A percentile compares a stretch with the other conserved stretches of the same genome.
Conservation (phyloP, 2,888 invertebrate genomes). For the Agrotis segetum region DNA sequence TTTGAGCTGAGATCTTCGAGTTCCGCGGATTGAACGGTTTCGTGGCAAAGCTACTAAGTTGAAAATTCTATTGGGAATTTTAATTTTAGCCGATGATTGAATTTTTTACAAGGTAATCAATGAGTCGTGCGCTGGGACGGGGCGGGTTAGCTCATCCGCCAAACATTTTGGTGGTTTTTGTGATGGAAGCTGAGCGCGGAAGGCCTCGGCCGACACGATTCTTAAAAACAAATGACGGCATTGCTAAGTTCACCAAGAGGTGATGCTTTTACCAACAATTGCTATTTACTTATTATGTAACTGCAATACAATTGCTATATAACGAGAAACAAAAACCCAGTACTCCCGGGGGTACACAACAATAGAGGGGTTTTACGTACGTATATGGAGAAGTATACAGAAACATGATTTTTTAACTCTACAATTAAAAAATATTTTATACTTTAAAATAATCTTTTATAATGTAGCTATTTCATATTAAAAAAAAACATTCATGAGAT, state of each 20-base stretch:
- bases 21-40: conserved; percentile 62
- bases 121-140: conserved; percentile 88
- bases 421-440: no score
- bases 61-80: conserved; percentile 79
- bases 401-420: no score
- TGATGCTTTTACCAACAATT: conserved; percentile 62
- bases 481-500: no score
- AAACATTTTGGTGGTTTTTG: conserved; percentile 89
- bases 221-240: conserved; percentile 85
- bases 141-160: conserved; percentile 89
- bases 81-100: conserved; percentile 87
- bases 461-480: no score
- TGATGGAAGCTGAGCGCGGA: conserved; percentile 81
- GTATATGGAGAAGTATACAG: no score
- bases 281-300: conserved; percentile 5
- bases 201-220: conserved; percentile 88
- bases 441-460: no score
- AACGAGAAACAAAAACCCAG: no score
- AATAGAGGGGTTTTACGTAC: no score
- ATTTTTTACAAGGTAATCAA: conserved; percentile 89
- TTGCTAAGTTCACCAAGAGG: conserved; percentile 59
- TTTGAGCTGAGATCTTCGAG: conserved; percentile 50
- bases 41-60: conserved; percentile 66
- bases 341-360: no score
- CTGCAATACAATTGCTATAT: neutral